Conservation (phyloP, 2,113 vertebrate species). For the Microtus ochrogaster region DNA sequence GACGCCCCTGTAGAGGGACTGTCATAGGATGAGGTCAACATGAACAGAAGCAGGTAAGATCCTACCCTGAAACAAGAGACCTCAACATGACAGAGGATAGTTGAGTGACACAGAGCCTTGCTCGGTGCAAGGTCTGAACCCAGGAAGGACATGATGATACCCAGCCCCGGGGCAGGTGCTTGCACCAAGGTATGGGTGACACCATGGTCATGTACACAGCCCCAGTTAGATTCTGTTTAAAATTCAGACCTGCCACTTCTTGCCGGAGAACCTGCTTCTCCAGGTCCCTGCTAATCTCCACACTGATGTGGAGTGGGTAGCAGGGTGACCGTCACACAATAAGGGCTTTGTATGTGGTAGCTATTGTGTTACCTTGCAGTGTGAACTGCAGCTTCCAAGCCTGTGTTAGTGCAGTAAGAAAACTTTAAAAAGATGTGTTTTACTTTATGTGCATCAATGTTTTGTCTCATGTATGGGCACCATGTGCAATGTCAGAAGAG, state of each 20-base stretch:
- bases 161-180: no score
- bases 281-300: background rate
- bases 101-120: background rate
- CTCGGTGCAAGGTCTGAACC: background rate
- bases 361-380: background rate
- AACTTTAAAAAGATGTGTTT: background rate
- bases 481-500: background rate
- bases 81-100: background rate
- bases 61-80: background rate
- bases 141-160: background rate
- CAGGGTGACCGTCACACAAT: background rate
- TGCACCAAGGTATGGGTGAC: background rate
- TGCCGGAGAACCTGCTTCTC: background rate
- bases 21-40: background rate
- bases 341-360: background rate
- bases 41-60: background rate
- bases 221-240: background rate
- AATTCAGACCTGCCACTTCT: background rate
- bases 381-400: background rate
- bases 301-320: accelerated
- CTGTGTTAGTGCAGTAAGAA: background rate
- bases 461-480: background rate
- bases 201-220: accelerated
- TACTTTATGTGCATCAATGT: background rate
- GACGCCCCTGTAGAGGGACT: background rate